Conservation (phyloP, 2,113 vertebrate species). For the Tringa solitaria region DNA sequence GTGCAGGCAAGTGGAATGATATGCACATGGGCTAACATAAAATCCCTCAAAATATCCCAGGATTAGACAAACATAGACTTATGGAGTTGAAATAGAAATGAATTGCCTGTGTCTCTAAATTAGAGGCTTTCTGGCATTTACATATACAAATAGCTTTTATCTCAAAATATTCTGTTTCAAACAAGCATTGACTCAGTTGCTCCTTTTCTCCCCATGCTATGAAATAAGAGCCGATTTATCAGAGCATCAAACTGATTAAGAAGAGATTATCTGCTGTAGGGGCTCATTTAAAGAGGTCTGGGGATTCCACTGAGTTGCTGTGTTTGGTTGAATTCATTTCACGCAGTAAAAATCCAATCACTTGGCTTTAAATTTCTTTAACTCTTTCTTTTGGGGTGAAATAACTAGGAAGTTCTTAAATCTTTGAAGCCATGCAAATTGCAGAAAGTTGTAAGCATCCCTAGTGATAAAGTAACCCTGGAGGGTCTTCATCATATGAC, state of each 20-base stretch:
- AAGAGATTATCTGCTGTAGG: conserved; percentile 23
- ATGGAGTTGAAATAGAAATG: background rate
- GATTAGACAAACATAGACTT: conserved; percentile 12
- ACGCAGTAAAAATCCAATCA: background rate
- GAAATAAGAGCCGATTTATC: background rate
- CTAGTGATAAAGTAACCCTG: background rate
- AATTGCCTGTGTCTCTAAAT: background rate
- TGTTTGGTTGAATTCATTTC: background rate
- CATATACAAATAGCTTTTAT: background rate
- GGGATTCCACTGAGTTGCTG: background rate
- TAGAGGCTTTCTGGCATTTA: background rate
- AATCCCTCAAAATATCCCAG: conserved; percentile 23
- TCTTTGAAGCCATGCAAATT: background rate
- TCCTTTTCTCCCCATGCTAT: background rate
- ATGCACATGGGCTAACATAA: background rate
- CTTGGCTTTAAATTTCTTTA: background rate
- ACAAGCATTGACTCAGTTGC: background rate
- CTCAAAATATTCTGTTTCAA: conserved; percentile 14
- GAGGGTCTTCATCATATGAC: background rate
- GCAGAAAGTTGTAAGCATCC: background rate
- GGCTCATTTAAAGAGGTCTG: background rate
- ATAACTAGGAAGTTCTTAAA: background rate
- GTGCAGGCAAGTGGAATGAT: conserved; percentile 37
- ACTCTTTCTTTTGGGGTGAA: background rate
- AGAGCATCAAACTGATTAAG: conserved; percentile 45